Base-by-base conservation (phyloP, 2,888 invertebrate species). In the Tetragnatha montana region DNA sequence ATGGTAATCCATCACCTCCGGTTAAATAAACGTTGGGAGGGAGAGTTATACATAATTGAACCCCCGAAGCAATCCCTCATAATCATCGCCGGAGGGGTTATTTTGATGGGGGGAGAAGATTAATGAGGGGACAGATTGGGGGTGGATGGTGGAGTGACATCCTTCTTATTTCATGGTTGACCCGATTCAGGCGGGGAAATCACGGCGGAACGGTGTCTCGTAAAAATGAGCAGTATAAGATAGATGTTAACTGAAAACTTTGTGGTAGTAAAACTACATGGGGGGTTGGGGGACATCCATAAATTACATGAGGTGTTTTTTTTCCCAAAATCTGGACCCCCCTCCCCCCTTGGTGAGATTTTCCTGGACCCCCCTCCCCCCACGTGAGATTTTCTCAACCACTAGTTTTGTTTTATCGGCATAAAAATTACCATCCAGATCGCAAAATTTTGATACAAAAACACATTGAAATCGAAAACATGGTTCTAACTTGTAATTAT, bases 31-130 rank as follows among this genome's bases (percentile, higher is more conserved):
- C 82, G 88, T 82, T 80, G 47, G 51, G 50, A 68, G 49, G 74
- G 79, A 68, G 22, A 78, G 88, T 82, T 88, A n/a, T n/a, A 88
- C 83, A 88, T 88, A 88, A 88, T 88, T 88, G 88, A 88, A 88
- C 79, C 74, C 19, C 21, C 68, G 49, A 22, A 14, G 17, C 50
- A 80, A 21, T 21, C 49, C 70, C 60, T 71, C 51, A 70, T 79
- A 70, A 19, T 49, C 79, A 47, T 69, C 49, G n/a, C 17, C 19
- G 21, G 17, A 80, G 71, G 83, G 80, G 79, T 88, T 88, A 88
- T 88, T 88, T 88, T 83, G 79, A 79, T 51, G 84, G 79, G 78
- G 71, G 80, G 81, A 49, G 47, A 80, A 88, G 88, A 88, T 88
- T 88, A 88, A 88, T 88, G 83, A 73, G 87, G 78, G 78, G 75